phyloP scores from a whole-genome alignment of 2,797 vertebrate genomes.

The Petrocephalus sullivani region DNA sequence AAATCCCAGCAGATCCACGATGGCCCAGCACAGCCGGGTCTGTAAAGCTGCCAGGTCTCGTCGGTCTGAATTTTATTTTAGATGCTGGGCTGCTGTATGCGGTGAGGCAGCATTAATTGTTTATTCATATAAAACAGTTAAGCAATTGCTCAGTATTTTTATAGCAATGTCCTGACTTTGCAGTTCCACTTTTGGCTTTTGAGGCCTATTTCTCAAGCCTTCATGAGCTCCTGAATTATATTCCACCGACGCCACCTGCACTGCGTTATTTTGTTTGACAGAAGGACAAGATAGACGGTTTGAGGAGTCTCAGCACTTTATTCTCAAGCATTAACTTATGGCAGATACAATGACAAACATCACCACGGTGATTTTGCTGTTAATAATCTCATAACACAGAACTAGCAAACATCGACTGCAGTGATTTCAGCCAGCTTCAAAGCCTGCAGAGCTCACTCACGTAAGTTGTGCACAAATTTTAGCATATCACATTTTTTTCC shows the following conservation, averaged over 20 bases:
- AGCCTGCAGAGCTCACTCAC: constrained; percentile 38
- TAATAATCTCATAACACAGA: constrained; percentile 52
- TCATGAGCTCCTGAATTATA: not conserved
- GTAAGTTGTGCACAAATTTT: constrained; percentile 37
- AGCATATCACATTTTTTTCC: constrained; percentile 41
- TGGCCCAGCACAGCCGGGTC: not conserved
- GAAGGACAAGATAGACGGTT: constrained; percentile 29
- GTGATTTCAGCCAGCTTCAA: constrained; percentile 32
- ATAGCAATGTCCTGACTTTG: constrained; percentile 30
- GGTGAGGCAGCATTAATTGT: constrained; percentile 41
- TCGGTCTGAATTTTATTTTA: not conserved
- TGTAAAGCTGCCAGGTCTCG: not conserved
- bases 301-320: constrained; percentile 51
- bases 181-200: constrained; percentile 39
- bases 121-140: constrained; percentile 33
- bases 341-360: constrained; percentile 59
- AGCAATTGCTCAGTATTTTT: constrained; percentile 43
- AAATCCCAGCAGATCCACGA: not conserved
- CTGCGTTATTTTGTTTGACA: not conserved
- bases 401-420: constrained; percentile 44
- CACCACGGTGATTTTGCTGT: constrained; percentile 58
- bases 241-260: not conserved
- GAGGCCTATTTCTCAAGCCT: not conserved
- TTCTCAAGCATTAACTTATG: constrained; percentile 61
- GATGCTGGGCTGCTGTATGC: not conserved